A percentile compares a stretch with the other conserved stretches of the same genome.
Evolutionary conservation across 1,140 invertebrate species (phyloP).

Genomic region (Caenorhabditis brenneri): DNA sequence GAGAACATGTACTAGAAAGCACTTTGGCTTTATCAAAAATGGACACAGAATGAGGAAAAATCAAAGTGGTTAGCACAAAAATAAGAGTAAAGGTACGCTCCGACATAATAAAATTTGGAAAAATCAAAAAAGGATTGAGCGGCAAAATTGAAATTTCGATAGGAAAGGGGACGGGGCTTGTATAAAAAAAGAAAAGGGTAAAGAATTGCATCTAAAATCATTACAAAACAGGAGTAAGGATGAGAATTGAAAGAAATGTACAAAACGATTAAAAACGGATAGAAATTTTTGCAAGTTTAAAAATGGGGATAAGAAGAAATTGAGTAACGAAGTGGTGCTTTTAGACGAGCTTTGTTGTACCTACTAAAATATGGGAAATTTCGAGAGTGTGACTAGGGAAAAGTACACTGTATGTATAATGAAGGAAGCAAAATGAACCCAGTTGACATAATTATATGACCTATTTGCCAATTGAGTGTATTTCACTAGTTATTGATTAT

Average conservation of each 20-base stretch:
- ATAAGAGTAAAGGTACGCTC: neutral
- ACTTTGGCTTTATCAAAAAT: neutral
- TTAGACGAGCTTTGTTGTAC: neutral
- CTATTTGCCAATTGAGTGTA: neutral
- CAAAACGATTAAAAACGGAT: neutral
- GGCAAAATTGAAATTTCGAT: neutral
- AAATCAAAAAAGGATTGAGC: neutral
- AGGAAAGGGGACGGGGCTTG: neutral
- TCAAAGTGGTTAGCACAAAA: constrained; percentile 31
- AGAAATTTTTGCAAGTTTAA: neutral
- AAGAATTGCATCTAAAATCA: constrained; percentile 9
- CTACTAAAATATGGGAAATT: neutral
- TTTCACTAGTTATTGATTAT: neutral
- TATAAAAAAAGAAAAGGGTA: neutral
- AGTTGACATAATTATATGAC: neutral
- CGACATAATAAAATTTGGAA: neutral
- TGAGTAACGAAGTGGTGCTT: constrained; percentile 1
- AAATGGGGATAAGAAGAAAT: constrained; percentile 6
- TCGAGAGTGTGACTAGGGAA: neutral
- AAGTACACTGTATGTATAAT: neutral
- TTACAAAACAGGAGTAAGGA: constrained; percentile 20
- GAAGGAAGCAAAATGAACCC: neutral
- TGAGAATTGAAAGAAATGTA: constrained; percentile 32
- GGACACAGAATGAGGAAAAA: constrained; percentile 2
- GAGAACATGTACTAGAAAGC: constrained; percentile 28